Evolutionary conservation across 1,140 invertebrate genomes (phyloP).

Genomic region (Spodoptera litura): DNA sequence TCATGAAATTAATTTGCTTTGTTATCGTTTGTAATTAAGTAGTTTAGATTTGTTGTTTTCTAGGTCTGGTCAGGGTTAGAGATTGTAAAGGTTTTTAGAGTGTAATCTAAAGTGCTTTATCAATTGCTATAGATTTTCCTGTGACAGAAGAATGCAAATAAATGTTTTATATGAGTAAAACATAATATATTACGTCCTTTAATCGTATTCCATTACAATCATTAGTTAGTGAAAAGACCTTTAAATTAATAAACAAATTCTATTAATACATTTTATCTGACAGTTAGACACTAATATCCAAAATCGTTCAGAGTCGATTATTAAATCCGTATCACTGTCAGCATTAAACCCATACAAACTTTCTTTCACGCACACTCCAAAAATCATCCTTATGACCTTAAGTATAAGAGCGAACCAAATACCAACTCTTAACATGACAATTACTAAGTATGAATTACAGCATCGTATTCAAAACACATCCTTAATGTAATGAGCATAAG

Average conservation of each 20-base stretch:
- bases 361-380: constrained; percentile 7
- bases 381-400: background rate
- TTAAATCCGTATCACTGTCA: constrained; percentile 17
- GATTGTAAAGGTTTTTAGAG: background rate
- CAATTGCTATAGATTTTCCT: background rate
- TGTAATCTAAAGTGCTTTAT: background rate
- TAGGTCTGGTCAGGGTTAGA: background rate
- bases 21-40: background rate
- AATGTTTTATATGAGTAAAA: no score
- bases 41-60: background rate
- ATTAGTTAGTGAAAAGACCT: no score
- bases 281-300: no score
- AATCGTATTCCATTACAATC: no score
- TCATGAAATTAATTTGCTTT: background rate
- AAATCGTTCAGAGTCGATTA: no score
- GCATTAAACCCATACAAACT: constrained; percentile 19
- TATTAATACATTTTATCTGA: no score
- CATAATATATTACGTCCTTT: no score
- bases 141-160: background rate
- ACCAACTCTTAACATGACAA: background rate
- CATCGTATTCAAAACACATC: no score
- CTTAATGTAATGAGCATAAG: no score
- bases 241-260: no score
- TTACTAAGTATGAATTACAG: no score
- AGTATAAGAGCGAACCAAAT: background rate